Percentiles rank a stretch among this genome's conserved stretches.
phyloP scores from a whole-genome alignment of 2,797 vertebrate species.

The Sebastes jordani region DNA sequence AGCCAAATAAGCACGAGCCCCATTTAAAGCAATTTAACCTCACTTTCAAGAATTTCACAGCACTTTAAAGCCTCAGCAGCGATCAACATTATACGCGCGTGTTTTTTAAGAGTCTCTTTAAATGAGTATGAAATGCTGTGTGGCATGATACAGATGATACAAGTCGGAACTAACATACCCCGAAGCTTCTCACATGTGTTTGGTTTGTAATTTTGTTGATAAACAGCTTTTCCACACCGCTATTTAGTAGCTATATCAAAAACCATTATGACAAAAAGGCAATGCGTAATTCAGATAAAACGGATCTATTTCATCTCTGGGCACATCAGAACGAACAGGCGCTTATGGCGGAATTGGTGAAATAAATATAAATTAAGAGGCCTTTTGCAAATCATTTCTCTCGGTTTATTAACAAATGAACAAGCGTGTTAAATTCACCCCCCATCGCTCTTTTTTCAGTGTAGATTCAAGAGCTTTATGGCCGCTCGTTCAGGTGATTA shows the following conservation, averaged over 20 bases:
- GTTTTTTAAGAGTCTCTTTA: constrained; percentile 55
- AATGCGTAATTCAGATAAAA: constrained; percentile 68
- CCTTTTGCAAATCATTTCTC: constrained; percentile 48
- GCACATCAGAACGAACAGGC: constrained; percentile 36
- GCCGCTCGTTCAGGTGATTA: constrained; percentile 68
- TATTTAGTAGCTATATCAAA: constrained; percentile 53
- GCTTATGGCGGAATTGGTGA: constrained; percentile 46
- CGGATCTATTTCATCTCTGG: constrained; percentile 55
- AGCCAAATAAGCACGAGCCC: constrained; percentile 57
- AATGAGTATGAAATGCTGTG: constrained; percentile 73
- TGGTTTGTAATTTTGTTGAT: constrained; percentile 77
- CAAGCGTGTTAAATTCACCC: constrained; percentile 66
- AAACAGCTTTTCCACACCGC: constrained; percentile 76
- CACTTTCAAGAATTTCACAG: constrained; percentile 71
- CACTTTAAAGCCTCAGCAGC: constrained; percentile 62
- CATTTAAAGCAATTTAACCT: constrained; percentile 52
- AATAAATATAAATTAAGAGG: constrained; percentile 66
- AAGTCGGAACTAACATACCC: constrained; percentile 61
- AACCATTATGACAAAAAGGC: constrained; percentile 66
- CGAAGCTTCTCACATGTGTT: constrained; percentile 55
- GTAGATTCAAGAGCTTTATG: constrained; percentile 50
- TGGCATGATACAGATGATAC: constrained; percentile 50
- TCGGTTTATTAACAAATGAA: constrained; percentile 66
- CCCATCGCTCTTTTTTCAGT: constrained; percentile 46
- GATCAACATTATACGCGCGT: constrained; percentile 52